These are phyloP conservation scores for Catostomus latipinnis DNA, from an alignment of 2,797 vertebrate genomes.

Conservation along the genomic window DNA sequence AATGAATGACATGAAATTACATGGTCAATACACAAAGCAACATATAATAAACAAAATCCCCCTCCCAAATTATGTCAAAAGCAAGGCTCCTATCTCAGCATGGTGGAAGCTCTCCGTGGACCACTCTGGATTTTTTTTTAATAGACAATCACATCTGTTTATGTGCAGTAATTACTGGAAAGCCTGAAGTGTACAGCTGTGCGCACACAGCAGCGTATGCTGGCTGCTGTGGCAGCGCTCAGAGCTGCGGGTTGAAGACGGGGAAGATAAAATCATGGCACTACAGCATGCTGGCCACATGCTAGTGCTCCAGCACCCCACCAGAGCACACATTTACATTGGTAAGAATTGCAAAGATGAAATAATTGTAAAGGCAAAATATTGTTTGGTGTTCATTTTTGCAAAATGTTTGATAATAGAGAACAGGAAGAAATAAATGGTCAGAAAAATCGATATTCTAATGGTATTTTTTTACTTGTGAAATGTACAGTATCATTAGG, in stretches of 20 bases:
- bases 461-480: too few relatives aligned
- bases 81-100: constrained; percentile 18
- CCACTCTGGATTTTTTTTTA: constrained; percentile 32
- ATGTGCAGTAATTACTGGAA: constrained; percentile 58
- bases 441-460: not conserved
- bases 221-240: constrained; percentile 21
- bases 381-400: not conserved
- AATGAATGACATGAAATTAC: constrained; percentile 21
- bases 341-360: not conserved
- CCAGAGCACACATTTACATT: constrained; percentile 27
- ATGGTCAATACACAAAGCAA: constrained; percentile 40
- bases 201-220: constrained; percentile 31
- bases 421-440: not conserved
- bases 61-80: constrained; percentile 15
- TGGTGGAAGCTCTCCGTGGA: constrained; percentile 25
- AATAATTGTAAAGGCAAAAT: constrained; percentile 3
- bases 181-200: constrained; percentile 62
- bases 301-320: constrained; percentile 21
- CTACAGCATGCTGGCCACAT: constrained; percentile 30
- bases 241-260: constrained; percentile 15
- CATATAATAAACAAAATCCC: constrained; percentile 20
- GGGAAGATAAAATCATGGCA: constrained; percentile 36
- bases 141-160: constrained; percentile 60
- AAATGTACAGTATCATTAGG: too few relatives aligned
- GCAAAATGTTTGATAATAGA: not conserved